Conservation (phyloP, 2,888 invertebrate species). For the Acanthosepion esculentum region DNA sequence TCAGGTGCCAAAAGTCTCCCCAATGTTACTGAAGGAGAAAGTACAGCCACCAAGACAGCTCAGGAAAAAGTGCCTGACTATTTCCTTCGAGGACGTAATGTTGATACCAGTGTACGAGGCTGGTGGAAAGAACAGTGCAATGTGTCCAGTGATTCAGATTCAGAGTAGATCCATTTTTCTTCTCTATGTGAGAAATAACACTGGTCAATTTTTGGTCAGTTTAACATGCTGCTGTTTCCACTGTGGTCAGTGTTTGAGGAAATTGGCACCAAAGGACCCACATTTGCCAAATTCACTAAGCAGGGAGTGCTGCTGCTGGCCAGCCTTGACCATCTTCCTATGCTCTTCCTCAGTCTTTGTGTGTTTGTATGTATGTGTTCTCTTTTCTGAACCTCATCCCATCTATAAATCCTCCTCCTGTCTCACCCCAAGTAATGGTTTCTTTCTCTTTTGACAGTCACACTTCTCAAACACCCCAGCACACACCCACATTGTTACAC, state of each 20-base stretch:
- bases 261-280: not conserved
- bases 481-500: not conserved
- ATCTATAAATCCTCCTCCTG: not conserved
- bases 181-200: not conserved
- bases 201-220: not conserved
- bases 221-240: not conserved
- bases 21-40: conserved; percentile 79
- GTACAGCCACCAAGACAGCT: conserved; percentile 54
- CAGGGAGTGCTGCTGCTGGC: conserved; percentile 33
- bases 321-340: conserved; percentile 18
- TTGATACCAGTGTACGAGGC: conserved; percentile 53
- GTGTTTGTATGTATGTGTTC: not conserved
- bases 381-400: not conserved
- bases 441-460: not conserved
- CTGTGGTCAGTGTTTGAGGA: conserved; percentile 17
- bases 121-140: conserved; percentile 56
- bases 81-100: conserved; percentile 52
- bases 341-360: not conserved
- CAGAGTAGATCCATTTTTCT: conserved; percentile 44
- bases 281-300: not conserved
- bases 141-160: conserved; percentile 49
- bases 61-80: conserved; percentile 54
- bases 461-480: not conserved
- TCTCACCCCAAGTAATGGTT: not conserved
- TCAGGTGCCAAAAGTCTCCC: conserved; percentile 65